phyloP scores from a whole-genome alignment of 2,113 vertebrate genomes.

The Vulpes lagopus region DNA sequence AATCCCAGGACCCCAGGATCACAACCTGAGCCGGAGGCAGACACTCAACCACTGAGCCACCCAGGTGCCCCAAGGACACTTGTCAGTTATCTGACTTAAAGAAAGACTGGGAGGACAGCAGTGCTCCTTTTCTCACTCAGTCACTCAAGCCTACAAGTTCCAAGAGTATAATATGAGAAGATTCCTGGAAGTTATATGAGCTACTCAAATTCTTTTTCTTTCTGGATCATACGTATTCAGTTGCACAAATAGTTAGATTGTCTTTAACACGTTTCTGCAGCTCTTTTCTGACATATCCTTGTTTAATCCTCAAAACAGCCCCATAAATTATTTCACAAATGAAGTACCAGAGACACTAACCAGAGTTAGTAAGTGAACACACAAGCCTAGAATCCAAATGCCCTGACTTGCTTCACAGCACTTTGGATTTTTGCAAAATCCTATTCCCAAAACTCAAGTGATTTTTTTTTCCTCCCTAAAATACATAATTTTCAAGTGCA shows the following conservation, averaged over 20 bases:
- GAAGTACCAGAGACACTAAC: neutral
- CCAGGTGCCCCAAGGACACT: neutral
- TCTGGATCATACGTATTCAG: neutral
- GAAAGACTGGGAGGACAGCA: neutral
- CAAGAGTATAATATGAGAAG: neutral
- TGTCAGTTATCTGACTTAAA: neutral
- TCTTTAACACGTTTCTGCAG: slow-evolving; percentile 24
- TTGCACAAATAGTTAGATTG: neutral
- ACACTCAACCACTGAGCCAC: too few relatives aligned
- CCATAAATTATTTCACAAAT: slow-evolving; percentile 34
- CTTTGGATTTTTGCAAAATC: slow-evolving; percentile 19
- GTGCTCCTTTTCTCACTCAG: neutral
- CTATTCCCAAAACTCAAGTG: neutral
- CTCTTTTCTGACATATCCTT: neutral
- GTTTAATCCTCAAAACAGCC: neutral
- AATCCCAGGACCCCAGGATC: too few relatives aligned
- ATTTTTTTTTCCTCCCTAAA: neutral
- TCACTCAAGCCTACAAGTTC: neutral
- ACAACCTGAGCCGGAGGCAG: too few relatives aligned
- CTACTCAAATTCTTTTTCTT: neutral
- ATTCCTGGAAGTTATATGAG: neutral
- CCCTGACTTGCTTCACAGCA: neutral
- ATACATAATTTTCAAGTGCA: neutral
- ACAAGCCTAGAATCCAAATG: neutral
- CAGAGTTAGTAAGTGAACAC: neutral